Percentiles rank a stretch among this genome's conserved stretches.
Evolutionary conservation across 2,888 invertebrate genomes (phyloP).

Genomic region (Chesias legatella): DNA sequence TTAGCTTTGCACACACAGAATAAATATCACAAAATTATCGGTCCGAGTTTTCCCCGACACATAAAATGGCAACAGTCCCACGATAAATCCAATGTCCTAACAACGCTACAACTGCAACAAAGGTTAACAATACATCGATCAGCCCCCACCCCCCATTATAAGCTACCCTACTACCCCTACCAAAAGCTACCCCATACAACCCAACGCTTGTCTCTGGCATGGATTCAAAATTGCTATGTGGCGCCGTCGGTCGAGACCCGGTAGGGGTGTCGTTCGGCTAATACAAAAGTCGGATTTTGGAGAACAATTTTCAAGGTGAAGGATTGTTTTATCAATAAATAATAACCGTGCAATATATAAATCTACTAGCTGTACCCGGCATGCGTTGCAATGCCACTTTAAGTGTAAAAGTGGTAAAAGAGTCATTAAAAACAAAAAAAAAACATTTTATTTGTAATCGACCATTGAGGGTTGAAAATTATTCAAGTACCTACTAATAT

Average conservation of each 20-base stretch:
- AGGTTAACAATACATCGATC: conserved; percentile 28
- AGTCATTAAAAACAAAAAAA: too few species aligned
- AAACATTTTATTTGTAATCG: too few species aligned
- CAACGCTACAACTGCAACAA: conserved; percentile 18
- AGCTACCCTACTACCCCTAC: conserved; percentile 3
- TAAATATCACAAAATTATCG: background rate
- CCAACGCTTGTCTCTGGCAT: conserved; percentile 34
- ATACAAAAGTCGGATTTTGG: conserved; percentile 1
- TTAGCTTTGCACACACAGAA: too few species aligned
- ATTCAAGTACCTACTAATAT: too few species aligned
- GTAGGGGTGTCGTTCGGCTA: background rate
- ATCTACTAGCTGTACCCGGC: too few species aligned
- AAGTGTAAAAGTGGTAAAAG: too few species aligned
- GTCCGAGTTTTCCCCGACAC: conserved; percentile 9
- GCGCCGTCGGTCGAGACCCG: conserved; percentile 33
- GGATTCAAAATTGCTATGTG: conserved; percentile 39
- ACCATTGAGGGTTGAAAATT: too few species aligned
- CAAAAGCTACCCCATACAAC: too few species aligned
- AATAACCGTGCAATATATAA: too few species aligned
- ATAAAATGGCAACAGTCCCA: conserved; percentile 9
- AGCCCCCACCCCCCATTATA: conserved; percentile 23
- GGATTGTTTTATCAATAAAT: too few species aligned
- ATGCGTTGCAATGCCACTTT: too few species aligned
- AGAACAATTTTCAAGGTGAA: too few species aligned
- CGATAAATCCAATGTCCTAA: conserved; percentile 4